Evolutionary conservation across 2,888 invertebrate genomes (phyloP), one percentile per base, ranked within the genome.

Genomic region (Branchipolynoe longqiensis): DNA sequence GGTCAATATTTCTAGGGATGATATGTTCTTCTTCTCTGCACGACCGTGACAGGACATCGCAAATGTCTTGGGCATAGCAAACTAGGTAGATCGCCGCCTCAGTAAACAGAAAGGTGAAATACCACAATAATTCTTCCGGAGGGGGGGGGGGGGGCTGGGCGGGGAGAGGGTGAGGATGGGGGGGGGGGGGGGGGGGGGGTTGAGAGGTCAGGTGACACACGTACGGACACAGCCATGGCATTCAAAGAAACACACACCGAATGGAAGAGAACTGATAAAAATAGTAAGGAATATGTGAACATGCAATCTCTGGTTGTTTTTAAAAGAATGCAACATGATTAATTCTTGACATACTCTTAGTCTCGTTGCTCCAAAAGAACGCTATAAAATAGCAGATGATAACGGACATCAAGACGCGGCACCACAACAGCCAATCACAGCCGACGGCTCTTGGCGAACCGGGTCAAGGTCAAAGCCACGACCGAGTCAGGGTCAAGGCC

Each of bases 331-430:
- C 73, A 73, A 73, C 73, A 73, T 73, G 73, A 73, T 73, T 38
- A 73, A 81, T 33, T 81, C 81, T 54, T 58, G 62, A 56, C 84
- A 84, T 84, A 84, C 84, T 56, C 56, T 69, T 83, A 73, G 48
- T 84, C 31, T 69, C 69, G 73, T 84, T 74, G 73, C 74, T 74
- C 84, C 84, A 84, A 74, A 84, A 84, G 84, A 84, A 84, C 74
- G 84, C 84, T 84, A 73, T 48, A 73, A 84, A 73, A 73, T 40
- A 73, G 73, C 73, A 73, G 73, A 62, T 73, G 38, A 73, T 73
- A 73, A 73, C 73, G 73, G 73, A 73, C 73, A 73, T 73, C 73
- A 73, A 73, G 73, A 73, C 73, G 38, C 25, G 73, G 73, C 73
- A 73, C 73, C 38, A 73, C 73, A 73, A 73, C 73, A 73, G 73